Base-by-base conservation (phyloP, 2,797 vertebrate genomes). In the Euphonia xanthogaster region DNA sequence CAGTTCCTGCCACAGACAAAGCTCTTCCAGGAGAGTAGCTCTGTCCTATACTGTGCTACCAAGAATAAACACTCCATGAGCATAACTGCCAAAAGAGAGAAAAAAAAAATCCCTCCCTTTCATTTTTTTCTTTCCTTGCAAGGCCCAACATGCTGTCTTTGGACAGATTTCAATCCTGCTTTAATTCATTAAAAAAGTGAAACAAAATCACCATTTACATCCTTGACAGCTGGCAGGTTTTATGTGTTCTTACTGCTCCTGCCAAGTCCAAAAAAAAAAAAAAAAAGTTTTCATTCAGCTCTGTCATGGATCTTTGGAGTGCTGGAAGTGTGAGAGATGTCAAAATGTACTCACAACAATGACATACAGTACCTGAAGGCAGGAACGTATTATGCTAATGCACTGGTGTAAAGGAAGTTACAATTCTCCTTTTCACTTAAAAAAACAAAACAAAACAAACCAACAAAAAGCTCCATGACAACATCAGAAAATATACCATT, bases 111-210 rank as follows among this genome's bases (percentile, higher is more conserved):
- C 95, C 97, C 96, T 94, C 94, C 95, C 97, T 98, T 98, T 98
- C 97, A 87, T 79, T 98, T 98, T 93, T 98, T 98, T 98, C 98
- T 98, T 98, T 97, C 97, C 84, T 97, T 98, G 98, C 99, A 99
- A 98, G 98, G 98, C 98, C 97, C 98, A 98, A 99, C 99, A 98
- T 98, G 98, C 98, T 98, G 97, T 96, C 98, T 98, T 98, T 99
- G 99, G 99, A 98, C 86, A 66, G 79, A 90, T 97, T 99, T 99
- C 98, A 99, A 98, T 97, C 97, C 97, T 95, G 95, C 97, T 98
- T 98, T 98, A 98, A 99, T 98, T 98, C 98, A 98, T 97, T 97
- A 97, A 97, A 98, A 97, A 98, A 98, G 98, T 98, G 98, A 98
- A 99, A 98, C 98, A 98, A 98, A 98, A 99, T 99, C 98, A 97